Evolutionary conservation across 2,113 vertebrate species (phyloP), one percentile per base, ranked within the genome.

Genomic region (Sitta europaea): DNA sequence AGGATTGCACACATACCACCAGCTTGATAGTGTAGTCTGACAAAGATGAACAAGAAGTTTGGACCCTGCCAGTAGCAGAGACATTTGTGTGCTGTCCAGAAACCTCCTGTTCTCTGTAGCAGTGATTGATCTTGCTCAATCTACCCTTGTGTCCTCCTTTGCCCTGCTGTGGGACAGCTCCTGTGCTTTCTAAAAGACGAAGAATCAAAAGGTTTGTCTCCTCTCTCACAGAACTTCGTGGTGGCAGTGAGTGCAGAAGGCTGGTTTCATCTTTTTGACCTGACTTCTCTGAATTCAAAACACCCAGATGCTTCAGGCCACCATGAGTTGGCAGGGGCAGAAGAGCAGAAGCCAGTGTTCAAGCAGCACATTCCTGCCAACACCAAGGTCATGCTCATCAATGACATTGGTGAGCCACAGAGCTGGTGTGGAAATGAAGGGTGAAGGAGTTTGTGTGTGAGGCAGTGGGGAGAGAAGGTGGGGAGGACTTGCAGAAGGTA

Each of bases 281-380:
- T 99, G 86, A 98, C 98, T 16, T 97, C 97, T 18, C 66, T 97
- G 27, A 8, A 91, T 73, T 81, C 91, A 31, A 97, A 98, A 13
- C 98, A 98, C 94, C 58, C 97, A 5, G 99, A 99, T 71, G 96
- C 97, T 14, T 98, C 98, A 59, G 98, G 98, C 78, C 98, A 99
- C 96, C 98, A 98, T 3, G 99, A 99, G 18, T 43, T 94, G 53
- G 91, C 96, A 3, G 77, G 57, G 15, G 92, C 86, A 36, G 99
- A 99, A 4, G 99, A 99, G 58, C 99, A 98, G 96, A 99, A 98
- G 87, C 99, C 98, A 2, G 98, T 98, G 78, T 99, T 99, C 96
- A 99, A 98, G 67, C 99, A 99, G 84, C 99, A 99, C 81, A 99
- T 99, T 75, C 99, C 99, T 7, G 99, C 99, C 96, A 99, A 99